Conservation (phyloP, 1,140 invertebrate species). For the Steinernema khuongi region DNA sequence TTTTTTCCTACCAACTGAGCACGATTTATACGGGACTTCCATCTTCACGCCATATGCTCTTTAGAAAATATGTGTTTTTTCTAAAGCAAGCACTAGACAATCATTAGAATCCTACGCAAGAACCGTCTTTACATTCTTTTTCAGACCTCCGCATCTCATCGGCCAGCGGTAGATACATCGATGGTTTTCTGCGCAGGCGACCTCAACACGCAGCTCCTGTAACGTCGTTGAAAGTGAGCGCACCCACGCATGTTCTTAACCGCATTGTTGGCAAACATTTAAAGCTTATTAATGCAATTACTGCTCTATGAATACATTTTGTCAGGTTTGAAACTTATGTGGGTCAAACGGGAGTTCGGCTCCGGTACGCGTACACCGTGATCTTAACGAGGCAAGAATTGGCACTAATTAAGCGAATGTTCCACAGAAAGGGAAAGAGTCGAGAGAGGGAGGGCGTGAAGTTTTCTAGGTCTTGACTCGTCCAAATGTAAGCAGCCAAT, state of each 20-base stretch:
- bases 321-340: conserved; percentile 12
- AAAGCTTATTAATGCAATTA: conserved; percentile 15
- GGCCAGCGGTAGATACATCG: background rate
- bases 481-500: conserved; percentile 6
- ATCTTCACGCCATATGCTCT: too few species aligned
- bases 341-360: conserved; percentile 1
- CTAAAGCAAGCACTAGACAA: too few species aligned
- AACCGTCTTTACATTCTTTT: too few species aligned
- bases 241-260: background rate
- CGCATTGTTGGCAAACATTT: background rate
- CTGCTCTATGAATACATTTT: background rate
- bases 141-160: background rate
- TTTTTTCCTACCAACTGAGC: too few species aligned
- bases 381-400: background rate
- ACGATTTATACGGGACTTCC: too few species aligned
- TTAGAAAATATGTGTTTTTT: too few species aligned
- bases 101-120: too few species aligned
- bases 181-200: background rate
- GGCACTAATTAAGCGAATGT: background rate
- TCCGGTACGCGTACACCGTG: conserved; percentile 9
- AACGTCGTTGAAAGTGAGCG: background rate
- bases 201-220: background rate
- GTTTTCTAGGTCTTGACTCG: conserved; percentile 16
- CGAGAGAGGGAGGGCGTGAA: background rate
- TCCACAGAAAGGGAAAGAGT: background rate